Evolutionary conservation across 2,113 vertebrate genomes (phyloP).

Genomic region (Dryoscopus gambensis): DNA sequence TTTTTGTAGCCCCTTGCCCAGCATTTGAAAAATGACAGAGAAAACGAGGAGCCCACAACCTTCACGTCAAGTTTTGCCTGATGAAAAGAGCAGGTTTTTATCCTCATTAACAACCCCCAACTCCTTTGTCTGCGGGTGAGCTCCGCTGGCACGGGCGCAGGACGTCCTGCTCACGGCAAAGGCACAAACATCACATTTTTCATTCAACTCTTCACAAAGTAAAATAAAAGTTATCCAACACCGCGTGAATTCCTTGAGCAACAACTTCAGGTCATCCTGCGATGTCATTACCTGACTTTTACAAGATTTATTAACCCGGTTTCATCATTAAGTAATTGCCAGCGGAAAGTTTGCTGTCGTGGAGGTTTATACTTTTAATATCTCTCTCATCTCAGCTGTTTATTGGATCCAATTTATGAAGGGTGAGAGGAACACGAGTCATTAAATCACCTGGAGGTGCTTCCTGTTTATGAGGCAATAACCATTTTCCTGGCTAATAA

Average conservation of each 20-base stretch:
- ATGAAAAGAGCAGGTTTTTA: slow-evolving; percentile 2
- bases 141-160: neutral
- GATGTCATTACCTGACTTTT: neutral
- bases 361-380: neutral
- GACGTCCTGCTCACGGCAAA: neutral
- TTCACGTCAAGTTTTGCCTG: neutral
- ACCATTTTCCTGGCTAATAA: neutral
- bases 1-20: neutral
- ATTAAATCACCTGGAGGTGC: slow-evolving; percentile 24
- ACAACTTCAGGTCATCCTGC: neutral
- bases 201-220: neutral
- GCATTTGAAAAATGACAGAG: neutral
- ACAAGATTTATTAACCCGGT: neutral
- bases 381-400: neutral
- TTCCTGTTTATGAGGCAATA: slow-evolving; percentile 36
- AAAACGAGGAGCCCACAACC: neutral
- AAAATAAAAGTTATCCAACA: neutral
- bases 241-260: neutral
- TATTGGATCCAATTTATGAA: neutral
- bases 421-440: slow-evolving; percentile 18
- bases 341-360: neutral
- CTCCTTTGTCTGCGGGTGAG: slow-evolving; percentile 48
- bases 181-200: neutral
- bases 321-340: neutral
- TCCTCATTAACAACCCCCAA: slow-evolving; percentile 28